Percentiles rank a stretch among this genome's conserved stretches.
Evolutionary conservation across 2,888 invertebrate species (phyloP).

Genomic region (Epistrophe eligans): DNA sequence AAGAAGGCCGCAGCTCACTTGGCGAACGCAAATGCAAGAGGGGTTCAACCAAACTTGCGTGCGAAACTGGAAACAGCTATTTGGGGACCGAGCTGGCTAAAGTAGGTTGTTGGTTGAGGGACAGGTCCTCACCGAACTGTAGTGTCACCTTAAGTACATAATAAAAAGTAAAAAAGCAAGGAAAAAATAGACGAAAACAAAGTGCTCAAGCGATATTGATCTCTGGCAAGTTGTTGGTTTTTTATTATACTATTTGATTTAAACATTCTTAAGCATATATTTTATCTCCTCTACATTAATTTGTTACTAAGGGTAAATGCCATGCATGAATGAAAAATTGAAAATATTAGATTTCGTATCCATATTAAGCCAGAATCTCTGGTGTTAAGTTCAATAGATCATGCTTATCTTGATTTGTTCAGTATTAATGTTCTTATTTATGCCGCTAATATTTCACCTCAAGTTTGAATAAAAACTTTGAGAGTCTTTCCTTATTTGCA

Average conservation of each 20-base stretch:
- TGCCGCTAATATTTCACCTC: neutral
- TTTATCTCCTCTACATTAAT: neutral
- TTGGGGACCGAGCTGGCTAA: no score
- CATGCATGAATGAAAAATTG: neutral
- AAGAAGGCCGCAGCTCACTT: no score
- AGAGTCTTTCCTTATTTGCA: neutral
- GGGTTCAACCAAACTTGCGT: no score
- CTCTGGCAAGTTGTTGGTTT: neutral
- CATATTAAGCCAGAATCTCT: neutral
- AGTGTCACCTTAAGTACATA: no score
- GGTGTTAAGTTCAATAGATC: conserved; percentile 30
- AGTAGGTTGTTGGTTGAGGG: no score
- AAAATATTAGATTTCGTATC: conserved; percentile 14
- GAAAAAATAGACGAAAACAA: no score
- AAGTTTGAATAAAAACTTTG: neutral
- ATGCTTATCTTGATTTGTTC: conserved; percentile 19
- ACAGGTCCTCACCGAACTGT: no score
- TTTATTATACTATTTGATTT: neutral
- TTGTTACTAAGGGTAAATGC: conserved; percentile 14
- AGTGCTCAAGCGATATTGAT: neutral
- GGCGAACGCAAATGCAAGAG: no score
- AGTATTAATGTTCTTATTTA: neutral
- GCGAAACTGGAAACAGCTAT: no score
- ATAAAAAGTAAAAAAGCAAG: no score
- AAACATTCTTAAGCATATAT: neutral